A percentile compares a stretch with the other conserved stretches of the same genome.
Conservation (phyloP, 2,113 vertebrate genomes). For the Pungitius pungitius region DNA sequence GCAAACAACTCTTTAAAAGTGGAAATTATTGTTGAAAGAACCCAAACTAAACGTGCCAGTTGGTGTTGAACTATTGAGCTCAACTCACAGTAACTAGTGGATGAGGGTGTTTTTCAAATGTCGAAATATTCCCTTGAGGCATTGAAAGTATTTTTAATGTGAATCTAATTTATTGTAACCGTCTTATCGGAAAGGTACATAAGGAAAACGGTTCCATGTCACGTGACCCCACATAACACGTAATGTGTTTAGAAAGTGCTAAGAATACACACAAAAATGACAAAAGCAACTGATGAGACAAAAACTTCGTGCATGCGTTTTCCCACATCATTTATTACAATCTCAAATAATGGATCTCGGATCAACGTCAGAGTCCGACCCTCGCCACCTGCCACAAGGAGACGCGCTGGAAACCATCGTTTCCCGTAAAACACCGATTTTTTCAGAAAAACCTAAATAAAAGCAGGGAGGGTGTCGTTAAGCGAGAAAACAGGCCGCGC, state of each 20-base stretch:
- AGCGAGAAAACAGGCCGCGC: conserved; percentile 67
- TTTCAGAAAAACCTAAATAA: not conserved
- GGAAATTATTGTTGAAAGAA: not conserved
- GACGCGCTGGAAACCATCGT: conserved; percentile 44
- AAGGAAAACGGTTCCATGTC: not conserved
- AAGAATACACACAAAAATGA: not conserved
- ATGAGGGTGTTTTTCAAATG: no score
- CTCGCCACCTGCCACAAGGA: conserved; percentile 20
- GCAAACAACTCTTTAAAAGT: no score
- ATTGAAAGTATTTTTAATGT: not conserved
- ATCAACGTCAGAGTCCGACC: conserved; percentile 41
- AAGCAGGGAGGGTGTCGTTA: conserved; percentile 41
- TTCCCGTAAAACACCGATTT: conserved; percentile 16
- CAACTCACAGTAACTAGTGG: not conserved
- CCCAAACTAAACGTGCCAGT: not conserved
- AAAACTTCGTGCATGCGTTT: not conserved
- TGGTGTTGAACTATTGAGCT: no score
- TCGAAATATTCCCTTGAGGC: not conserved
- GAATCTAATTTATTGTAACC: not conserved
- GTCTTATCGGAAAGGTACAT: not conserved
- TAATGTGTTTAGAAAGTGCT: conserved; percentile 4
- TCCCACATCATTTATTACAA: conserved; percentile 20
- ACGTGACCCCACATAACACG: not conserved
- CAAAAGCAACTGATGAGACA: conserved; percentile 13
- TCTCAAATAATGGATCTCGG: conserved; percentile 36